phyloP scores from a whole-genome alignment of 2,797 vertebrate genomes.

The Lithobates sylvaticus region DNA sequence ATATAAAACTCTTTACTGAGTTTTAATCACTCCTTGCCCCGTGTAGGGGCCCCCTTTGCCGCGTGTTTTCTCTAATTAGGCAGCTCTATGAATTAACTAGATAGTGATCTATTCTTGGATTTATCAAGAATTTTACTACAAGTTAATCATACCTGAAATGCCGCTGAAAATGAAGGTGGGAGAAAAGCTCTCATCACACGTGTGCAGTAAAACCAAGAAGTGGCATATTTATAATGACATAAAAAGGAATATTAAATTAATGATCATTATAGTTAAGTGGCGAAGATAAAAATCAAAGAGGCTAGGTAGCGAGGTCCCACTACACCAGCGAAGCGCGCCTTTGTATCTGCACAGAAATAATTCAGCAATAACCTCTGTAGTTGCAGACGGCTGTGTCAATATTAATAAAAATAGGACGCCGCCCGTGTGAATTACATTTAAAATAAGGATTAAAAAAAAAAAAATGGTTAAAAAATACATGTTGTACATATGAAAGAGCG shows the following conservation, averaged over 20 bases:
- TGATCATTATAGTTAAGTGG: slow-evolving; percentile 60
- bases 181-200: slow-evolving; percentile 43
- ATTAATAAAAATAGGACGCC: slow-evolving; percentile 8
- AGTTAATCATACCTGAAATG: slow-evolving; percentile 58
- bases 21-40: slow-evolving; percentile 28
- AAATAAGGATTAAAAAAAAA: neutral
- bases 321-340: slow-evolving; percentile 2
- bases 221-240: slow-evolving; percentile 55
- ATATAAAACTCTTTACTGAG: slow-evolving; percentile 42
- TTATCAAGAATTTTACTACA: slow-evolving; percentile 50
- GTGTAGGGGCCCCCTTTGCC: neutral
- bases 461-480: too few species aligned
- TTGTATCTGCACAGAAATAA: slow-evolving; percentile 16
- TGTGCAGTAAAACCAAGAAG: slow-evolving; percentile 42
- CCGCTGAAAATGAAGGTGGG: slow-evolving; percentile 36
- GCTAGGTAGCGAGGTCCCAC: slow-evolving; percentile 7
- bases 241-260: slow-evolving; percentile 61
- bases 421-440: neutral
- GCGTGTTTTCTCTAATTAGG: slow-evolving; percentile 50
- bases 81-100: slow-evolving; percentile 38
- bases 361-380: slow-evolving; percentile 6
- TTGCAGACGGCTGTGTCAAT: neutral
- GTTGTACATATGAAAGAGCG: too few species aligned
- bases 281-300: slow-evolving; percentile 49
- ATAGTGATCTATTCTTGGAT: slow-evolving; percentile 44